A percentile compares a stretch with the other conserved stretches of the same genome.
These are phyloP conservation scores for Mythimna pallens DNA, from an alignment of 2,888 invertebrate species.

Conservation along the genomic window DNA sequence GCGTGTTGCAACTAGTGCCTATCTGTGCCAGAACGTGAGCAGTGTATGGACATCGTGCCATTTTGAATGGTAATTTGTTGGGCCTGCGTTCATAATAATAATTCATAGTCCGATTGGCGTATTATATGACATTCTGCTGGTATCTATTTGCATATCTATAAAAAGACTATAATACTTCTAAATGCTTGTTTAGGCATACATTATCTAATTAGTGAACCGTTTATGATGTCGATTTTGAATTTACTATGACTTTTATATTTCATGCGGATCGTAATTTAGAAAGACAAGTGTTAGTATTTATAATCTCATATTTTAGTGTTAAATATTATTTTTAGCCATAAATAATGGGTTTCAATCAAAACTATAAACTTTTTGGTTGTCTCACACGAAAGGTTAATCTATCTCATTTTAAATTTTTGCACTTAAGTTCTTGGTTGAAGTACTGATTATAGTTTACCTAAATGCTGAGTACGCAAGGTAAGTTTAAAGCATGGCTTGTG, in stretches of 20 bases:
- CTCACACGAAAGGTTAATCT: too few species aligned
- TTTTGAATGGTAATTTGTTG: constrained; percentile 75
- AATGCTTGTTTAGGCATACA: constrained; percentile 46
- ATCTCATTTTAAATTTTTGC: background rate
- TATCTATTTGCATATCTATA: constrained; percentile 60
- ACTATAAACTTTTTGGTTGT: too few species aligned
- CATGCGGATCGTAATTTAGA: background rate
- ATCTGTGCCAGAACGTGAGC: constrained; percentile 56
- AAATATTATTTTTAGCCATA: background rate
- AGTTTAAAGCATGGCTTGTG: background rate
- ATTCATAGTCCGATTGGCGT: constrained; percentile 64
- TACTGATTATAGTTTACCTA: background rate
- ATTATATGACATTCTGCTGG: constrained; percentile 60
- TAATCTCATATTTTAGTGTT: background rate
- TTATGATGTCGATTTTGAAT: constrained; percentile 6
- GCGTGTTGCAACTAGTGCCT: constrained; percentile 69
- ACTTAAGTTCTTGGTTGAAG: background rate
- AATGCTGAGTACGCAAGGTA: background rate
- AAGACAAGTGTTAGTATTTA: background rate
- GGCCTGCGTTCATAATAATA: constrained; percentile 69
- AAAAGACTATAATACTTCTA: constrained; percentile 45
- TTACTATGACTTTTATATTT: constrained; percentile 4
- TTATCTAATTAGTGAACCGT: constrained; percentile 51
- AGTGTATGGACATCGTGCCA: constrained; percentile 69
- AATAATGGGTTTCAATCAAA: too few species aligned